A percentile compares a stretch with the other conserved stretches of the same genome.
phyloP scores from a whole-genome alignment of 2,113 vertebrate species.

The Cyprinus carpio region DNA sequence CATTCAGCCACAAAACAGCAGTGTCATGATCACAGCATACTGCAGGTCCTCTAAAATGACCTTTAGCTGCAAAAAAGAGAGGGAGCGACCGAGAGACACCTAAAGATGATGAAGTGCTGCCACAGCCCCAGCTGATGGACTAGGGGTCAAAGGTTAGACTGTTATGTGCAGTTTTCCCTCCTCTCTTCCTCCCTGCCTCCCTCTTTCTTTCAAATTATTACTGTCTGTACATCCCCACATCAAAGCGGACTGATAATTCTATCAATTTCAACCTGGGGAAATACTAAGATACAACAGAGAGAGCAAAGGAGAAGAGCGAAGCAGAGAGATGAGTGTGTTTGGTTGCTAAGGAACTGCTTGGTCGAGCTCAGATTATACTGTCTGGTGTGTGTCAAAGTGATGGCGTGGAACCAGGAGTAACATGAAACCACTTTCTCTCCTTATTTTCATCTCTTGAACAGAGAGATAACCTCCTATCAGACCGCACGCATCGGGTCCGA shows the following conservation, averaged over 20 bases:
- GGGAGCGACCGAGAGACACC: not conserved
- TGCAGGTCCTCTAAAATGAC: constrained; percentile 37
- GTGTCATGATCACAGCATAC: constrained; percentile 39
- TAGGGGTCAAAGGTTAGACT: constrained; percentile 8
- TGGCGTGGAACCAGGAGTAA: constrained; percentile 11
- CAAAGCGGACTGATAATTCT: constrained; percentile 60
- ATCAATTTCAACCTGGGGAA: constrained; percentile 57
- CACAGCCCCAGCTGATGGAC: not conserved
- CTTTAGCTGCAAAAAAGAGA: not conserved
- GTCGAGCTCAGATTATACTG: constrained; percentile 50
- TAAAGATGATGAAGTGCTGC: constrained; percentile 10
- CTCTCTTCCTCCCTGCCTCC: not conserved
- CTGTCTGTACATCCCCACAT: constrained; percentile 49
- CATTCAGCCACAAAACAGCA: constrained; percentile 33
- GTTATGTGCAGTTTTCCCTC: not conserved
- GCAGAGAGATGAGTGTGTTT: constrained; percentile 50
- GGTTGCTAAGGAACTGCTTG: constrained; percentile 65
- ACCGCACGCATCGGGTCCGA: not conserved
- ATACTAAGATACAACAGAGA: constrained; percentile 51
- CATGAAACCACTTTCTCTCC: constrained; percentile 41
- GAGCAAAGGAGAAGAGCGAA: constrained; percentile 43
- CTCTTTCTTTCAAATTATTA: constrained; percentile 22
- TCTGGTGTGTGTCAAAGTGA: constrained; percentile 55
- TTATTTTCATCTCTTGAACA: constrained; percentile 34
- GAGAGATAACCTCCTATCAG: constrained; percentile 5